Base-by-base conservation (phyloP, 2,888 invertebrate genomes). In the Hydriomena furcata region DNA sequence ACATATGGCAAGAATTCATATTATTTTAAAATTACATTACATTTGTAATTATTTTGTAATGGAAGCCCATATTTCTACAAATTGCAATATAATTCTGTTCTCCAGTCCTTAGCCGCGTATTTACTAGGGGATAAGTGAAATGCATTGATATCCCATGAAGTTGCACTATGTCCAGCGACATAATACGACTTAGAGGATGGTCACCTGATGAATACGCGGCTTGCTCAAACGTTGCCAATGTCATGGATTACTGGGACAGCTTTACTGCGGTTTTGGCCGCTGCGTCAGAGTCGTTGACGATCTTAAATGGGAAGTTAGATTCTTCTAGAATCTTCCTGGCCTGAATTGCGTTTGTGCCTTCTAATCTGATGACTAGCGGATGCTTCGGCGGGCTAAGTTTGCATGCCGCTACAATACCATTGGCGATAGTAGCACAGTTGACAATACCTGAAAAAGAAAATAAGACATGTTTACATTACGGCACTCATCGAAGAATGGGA, bases 391-490 rank as follows among this genome's bases (percentile, higher is more conserved):
- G 92, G 54, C 95, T 93, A 44, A 93, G 93, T 76, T 94, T 94
- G 61, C 95, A 95, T 1, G 99, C 99, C 50, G 94, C 93, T 2
- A 99, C 95, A 63, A 99, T 96, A 30, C 99, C 99, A 71, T 95
- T 96, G 0, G 99, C 99, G 67, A 99, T 97, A 0, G 96, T 98
- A 3, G 95, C 97, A 86, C 99, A 99, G 86, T 99, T 98, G 0
- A 99, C 99, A 76, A 99, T 99, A 45, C 99, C 98, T 88, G 63
- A 11, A 68, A 78, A 46, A 43, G 7, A 31, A 8, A 35, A 31
- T 21, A 38, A n/a, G n/a, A n/a, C n/a, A n/a, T n/a, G n/a, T n/a
- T n/a, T n/a, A n/a, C n/a, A n/a, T n/a, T n/a, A n/a, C n/a, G n/a
- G n/a, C n/a, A n/a, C n/a, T n/a, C n/a, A n/a, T n/a, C n/a, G n/a